phyloP scores from a whole-genome alignment of 2,113 vertebrate species.

The Carlito syrichta region DNA sequence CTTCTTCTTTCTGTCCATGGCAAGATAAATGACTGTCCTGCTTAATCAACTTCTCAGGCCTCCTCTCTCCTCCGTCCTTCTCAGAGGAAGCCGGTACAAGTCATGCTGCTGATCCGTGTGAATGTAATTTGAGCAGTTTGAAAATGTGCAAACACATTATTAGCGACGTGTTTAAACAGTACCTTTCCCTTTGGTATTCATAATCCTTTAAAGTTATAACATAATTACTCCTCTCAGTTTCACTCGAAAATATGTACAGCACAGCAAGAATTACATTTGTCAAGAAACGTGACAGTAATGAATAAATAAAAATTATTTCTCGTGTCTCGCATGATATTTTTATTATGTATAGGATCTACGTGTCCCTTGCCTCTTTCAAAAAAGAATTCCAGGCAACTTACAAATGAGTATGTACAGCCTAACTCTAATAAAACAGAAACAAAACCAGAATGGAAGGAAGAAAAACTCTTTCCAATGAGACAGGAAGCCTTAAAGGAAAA shows the following conservation, averaged over 20 bases:
- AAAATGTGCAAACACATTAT: slow-evolving; percentile 54
- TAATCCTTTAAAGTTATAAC: slow-evolving; percentile 38
- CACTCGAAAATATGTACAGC: slow-evolving; percentile 2
- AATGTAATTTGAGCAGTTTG: slow-evolving; percentile 25
- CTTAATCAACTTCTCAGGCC: background rate
- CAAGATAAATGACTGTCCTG: background rate
- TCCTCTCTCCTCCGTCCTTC: background rate
- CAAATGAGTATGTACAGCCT: background rate
- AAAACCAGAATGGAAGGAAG: background rate
- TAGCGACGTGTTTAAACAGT: slow-evolving; percentile 29
- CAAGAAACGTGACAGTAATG: slow-evolving; percentile 24
- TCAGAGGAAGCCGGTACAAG: background rate
- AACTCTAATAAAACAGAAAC: slow-evolving; percentile 16
- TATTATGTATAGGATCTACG: background rate
- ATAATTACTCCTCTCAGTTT: slow-evolving; percentile 18
- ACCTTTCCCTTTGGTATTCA: slow-evolving; percentile 32
- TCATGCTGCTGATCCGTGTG: background rate
- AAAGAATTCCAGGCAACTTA: background rate
- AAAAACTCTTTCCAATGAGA: background rate
- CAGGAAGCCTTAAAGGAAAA: background rate
- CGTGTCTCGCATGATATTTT: background rate
- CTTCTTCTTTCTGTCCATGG: background rate
- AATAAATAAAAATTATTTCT: slow-evolving; percentile 53
- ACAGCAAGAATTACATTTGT: slow-evolving; percentile 40
- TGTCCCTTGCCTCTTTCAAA: background rate